A percentile compares a stretch with the other conserved stretches of the same genome.
Evolutionary conservation across 2,888 invertebrate genomes (phyloP).

Genomic region (Epinotia nisella): DNA sequence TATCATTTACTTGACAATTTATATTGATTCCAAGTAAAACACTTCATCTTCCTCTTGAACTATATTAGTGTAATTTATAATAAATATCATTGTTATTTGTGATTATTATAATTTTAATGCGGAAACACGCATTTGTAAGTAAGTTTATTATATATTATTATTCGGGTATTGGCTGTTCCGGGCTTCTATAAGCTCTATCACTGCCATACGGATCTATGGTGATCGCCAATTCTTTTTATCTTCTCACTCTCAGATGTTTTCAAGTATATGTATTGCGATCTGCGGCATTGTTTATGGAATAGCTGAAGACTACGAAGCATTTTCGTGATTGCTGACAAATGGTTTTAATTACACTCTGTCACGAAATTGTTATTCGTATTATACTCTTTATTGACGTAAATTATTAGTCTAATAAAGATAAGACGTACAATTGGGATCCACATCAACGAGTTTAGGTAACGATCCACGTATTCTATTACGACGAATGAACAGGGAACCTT

Average conservation of each 20-base stretch:
- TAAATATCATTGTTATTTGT: too few species aligned
- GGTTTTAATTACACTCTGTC: conserved; percentile 29
- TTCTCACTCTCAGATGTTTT: too few species aligned
- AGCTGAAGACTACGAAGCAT: conserved; percentile 2
- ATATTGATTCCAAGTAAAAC: conserved; percentile 9
- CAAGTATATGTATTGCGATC: not conserved
- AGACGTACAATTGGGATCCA: conserved; percentile 32
- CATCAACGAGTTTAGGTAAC: conserved; percentile 38
- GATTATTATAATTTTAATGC: too few species aligned
- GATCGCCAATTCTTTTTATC: too few species aligned
- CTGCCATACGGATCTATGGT: too few species aligned
- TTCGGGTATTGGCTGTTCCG: too few species aligned
- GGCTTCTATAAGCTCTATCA: too few species aligned
- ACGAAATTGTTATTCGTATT: conserved; percentile 27
- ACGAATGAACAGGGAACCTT: conserved; percentile 62
- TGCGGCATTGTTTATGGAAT: conserved; percentile 6
- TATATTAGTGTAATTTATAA: too few species aligned
- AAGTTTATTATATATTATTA: too few species aligned
- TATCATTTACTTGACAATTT: too few species aligned
- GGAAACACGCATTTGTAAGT: too few species aligned
- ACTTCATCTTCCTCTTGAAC: not conserved
- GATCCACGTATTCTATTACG: conserved; percentile 54
- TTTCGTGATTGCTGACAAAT: conserved; percentile 9
- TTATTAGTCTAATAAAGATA: conserved; percentile 44
- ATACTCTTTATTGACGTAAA: conserved; percentile 43